Percentiles rank a stretch among this genome's conserved stretches.
These are phyloP conservation scores for Ypsolopha scabrella DNA, from an alignment of 2,888 invertebrate genomes.

Conservation along the genomic window DNA sequence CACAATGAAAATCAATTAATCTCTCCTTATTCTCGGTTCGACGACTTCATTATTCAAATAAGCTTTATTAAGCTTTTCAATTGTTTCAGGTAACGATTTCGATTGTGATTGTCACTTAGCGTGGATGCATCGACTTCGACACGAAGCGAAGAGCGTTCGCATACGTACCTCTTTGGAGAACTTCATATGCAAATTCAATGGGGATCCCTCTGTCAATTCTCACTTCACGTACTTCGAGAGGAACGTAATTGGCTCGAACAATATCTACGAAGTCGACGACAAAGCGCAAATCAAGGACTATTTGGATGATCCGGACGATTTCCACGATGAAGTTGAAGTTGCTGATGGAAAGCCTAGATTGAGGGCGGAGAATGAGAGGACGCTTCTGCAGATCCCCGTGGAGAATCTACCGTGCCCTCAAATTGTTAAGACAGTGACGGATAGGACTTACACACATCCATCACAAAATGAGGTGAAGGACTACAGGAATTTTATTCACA, in stretches of 20 bases:
- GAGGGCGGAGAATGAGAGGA: slow-evolving; percentile 50
- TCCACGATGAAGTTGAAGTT: slow-evolving; percentile 53
- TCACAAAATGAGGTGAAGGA: slow-evolving; percentile 69
- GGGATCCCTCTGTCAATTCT: slow-evolving; percentile 43
- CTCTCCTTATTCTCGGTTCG: background rate
- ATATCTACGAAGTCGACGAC: slow-evolving; percentile 43
- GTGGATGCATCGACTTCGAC: slow-evolving; percentile 83
- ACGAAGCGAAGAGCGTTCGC: slow-evolving; percentile 80
- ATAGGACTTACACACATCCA: slow-evolving; percentile 65
- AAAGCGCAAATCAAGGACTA: slow-evolving; percentile 47
- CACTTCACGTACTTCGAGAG: slow-evolving; percentile 56
- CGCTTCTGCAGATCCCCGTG: slow-evolving; percentile 66
- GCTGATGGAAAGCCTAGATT: slow-evolving; percentile 44
- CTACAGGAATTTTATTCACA: slow-evolving; percentile 53
- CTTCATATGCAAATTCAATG: slow-evolving; percentile 77
- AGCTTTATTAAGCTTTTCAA: slow-evolving; percentile 11
- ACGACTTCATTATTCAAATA: slow-evolving; percentile 1
- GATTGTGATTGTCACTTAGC: slow-evolving; percentile 86
- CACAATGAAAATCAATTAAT: background rate
- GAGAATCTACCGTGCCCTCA: slow-evolving; percentile 72
- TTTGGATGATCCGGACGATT: slow-evolving; percentile 41
- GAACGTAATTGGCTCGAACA: slow-evolving; percentile 44
- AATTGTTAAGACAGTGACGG: slow-evolving; percentile 72
- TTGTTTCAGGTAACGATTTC: slow-evolving; percentile 83
- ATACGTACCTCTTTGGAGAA: slow-evolving; percentile 79